Evolutionary conservation across 2,797 vertebrate species (phyloP).

Genomic region (Premnoplex brunnescens): DNA sequence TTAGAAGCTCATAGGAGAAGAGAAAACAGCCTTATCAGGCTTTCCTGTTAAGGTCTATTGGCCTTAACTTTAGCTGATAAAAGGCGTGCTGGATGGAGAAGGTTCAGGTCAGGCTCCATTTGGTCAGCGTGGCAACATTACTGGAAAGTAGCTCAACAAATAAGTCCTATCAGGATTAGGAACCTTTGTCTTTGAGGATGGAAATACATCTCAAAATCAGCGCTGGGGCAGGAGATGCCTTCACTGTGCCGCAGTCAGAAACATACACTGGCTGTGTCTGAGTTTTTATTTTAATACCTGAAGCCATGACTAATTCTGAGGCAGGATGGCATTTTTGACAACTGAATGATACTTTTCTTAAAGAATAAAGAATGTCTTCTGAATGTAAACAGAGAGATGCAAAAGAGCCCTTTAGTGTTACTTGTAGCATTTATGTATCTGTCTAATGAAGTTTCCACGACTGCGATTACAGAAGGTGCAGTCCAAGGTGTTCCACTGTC

Average conservation of each 20-base stretch:
- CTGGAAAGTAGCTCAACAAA: slow-evolving; percentile 47
- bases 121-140: slow-evolving; percentile 75
- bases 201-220: slow-evolving; percentile 30
- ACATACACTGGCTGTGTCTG: slow-evolving; percentile 52
- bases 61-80: slow-evolving; percentile 89
- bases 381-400: slow-evolving; percentile 65
- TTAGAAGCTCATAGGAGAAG: slow-evolving; percentile 87
- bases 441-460: slow-evolving; percentile 53
- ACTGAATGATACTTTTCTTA: slow-evolving; percentile 60
- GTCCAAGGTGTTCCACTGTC: slow-evolving; percentile 36
- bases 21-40: slow-evolving; percentile 88
- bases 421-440: slow-evolving; percentile 51
- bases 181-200: slow-evolving; percentile 46
- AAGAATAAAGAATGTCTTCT: slow-evolving; percentile 66
- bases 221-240: neutral
- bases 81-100: slow-evolving; percentile 77
- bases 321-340: slow-evolving; percentile 75
- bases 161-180: neutral
- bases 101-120: slow-evolving; percentile 70
- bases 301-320: slow-evolving; percentile 68
- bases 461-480: slow-evolving; percentile 11
- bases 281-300: slow-evolving; percentile 78
- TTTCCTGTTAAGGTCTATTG: slow-evolving; percentile 88
- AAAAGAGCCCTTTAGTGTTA: slow-evolving; percentile 68
- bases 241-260: neutral